Base-by-base conservation (phyloP, 2,797 vertebrate genomes). In the Arctocebus calabarensis region DNA sequence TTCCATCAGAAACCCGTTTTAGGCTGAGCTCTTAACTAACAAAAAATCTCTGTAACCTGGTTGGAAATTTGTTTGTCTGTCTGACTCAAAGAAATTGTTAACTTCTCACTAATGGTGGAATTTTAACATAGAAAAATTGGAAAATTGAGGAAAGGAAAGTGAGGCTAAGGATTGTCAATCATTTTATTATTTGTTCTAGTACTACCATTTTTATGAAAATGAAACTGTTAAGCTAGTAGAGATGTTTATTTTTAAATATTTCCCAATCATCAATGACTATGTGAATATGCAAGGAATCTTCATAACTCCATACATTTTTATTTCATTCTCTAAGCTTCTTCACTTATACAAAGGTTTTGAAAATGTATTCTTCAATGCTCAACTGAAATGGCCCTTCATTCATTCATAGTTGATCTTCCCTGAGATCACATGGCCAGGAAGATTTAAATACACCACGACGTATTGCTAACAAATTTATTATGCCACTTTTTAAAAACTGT, bases 101-200 rank as follows among this genome's bases (percentile, higher is more conserved):
- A 93, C 66, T 92, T 89, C 7, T 89, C 59, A 40, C 2, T 84
- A 45, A 62, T 59, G 23, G 32, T 52, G 5, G 57, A 9, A 29
- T 92, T 85, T 88, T 66, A 92, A 57, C 55, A 83, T 40, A 82
- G 32, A 95, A 90, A 84, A 87, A 48, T 32, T 57, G 34, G 22
- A 83, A 71, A 92, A 77, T 6, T 59, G 11, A 88, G 57, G 40
- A 57, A 87, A 88, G 59, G 23, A 87, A 94, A 84, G 34, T 23
- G 59, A 95, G 25, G 7, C 61, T 55, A 90, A 84, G 48, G 43
- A 75, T 70, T 87, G 91, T 89, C 17, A 93, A 64, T 43, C 52
- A 93, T 52, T 94, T 90, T 32, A 66, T 90, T 37, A 55, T 95
- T 91, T 94, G 73, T n/a, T 87, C 94, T 55, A 88, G 68, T 29